Evolutionary conservation across 2,113 vertebrate genomes (phyloP).

Genomic region (Terrapene triunguis): DNA sequence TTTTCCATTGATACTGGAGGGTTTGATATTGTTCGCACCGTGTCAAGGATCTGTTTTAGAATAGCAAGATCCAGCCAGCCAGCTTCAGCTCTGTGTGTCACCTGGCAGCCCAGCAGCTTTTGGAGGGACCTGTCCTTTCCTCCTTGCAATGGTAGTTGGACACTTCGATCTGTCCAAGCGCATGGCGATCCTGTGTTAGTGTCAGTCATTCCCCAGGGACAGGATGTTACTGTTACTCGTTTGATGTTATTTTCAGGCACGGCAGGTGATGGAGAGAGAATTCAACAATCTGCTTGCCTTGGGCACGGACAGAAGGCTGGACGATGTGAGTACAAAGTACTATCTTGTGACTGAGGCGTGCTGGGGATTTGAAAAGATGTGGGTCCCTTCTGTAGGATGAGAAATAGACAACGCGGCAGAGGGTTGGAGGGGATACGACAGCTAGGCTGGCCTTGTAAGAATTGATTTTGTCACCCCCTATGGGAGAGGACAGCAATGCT

Average conservation of each 20-base stretch:
- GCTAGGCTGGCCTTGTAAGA: background rate
- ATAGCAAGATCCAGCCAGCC: background rate
- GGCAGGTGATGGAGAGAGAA: slow-evolving; percentile 96
- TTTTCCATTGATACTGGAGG: background rate
- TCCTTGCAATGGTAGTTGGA: background rate
- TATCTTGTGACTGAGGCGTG: background rate
- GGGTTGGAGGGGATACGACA: background rate
- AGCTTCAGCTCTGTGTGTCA: background rate
- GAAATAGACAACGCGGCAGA: background rate
- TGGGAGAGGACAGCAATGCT: background rate
- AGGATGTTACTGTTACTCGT: background rate
- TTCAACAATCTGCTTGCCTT: slow-evolving; percentile 96
- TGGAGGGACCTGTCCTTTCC: background rate
- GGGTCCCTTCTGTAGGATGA: background rate
- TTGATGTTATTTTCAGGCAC: slow-evolving; percentile 82
- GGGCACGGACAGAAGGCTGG: slow-evolving; percentile 92
- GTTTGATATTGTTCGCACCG: background rate
- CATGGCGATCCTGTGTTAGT: background rate
- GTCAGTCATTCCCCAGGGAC: background rate
- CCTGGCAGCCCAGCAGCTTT: background rate
- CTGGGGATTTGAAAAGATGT: background rate
- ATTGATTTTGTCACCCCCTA: background rate
- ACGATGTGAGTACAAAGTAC: slow-evolving; percentile 87
- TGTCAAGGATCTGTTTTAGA: background rate
- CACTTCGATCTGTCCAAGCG: background rate